Evolutionary conservation across 2,888 invertebrate genomes (phyloP).

Genomic region (Lepidochitona cinerea): DNA sequence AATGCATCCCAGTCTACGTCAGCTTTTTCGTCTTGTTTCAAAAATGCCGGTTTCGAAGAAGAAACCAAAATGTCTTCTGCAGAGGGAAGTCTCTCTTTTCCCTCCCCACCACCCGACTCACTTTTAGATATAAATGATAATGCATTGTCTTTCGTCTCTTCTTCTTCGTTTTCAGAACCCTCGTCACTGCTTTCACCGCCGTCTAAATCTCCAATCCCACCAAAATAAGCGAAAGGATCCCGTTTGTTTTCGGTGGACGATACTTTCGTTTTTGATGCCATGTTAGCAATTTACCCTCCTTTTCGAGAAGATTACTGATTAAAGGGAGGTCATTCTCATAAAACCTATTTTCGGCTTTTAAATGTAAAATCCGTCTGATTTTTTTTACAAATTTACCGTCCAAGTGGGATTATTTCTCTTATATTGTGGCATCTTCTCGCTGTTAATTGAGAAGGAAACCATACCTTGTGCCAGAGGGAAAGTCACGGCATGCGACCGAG

Average conservation of each 20-base stretch:
- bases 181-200: background rate
- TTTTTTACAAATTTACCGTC: too few relatives aligned
- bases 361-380: too few relatives aligned
- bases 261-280: conserved; percentile 4
- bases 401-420: too few relatives aligned
- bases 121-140: background rate
- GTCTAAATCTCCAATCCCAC: background rate
- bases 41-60: background rate
- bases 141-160: background rate
- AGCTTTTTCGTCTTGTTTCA: background rate
- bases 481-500: too few relatives aligned
- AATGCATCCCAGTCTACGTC: background rate
- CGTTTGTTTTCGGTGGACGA: background rate
- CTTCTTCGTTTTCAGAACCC: background rate
- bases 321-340: too few relatives aligned
- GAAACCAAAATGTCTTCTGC: background rate
- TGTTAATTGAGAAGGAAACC: too few relatives aligned
- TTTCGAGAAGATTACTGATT: background rate
- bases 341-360: too few relatives aligned
- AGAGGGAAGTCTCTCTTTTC: background rate
- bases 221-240: conserved; percentile 2
- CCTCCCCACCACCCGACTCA: background rate
- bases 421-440: too few relatives aligned
- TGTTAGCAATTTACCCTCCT: background rate
- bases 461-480: too few relatives aligned